These are phyloP conservation scores for Lomographa bimaculata DNA, from an alignment of 2,888 invertebrate genomes.

Conservation along the genomic window DNA sequence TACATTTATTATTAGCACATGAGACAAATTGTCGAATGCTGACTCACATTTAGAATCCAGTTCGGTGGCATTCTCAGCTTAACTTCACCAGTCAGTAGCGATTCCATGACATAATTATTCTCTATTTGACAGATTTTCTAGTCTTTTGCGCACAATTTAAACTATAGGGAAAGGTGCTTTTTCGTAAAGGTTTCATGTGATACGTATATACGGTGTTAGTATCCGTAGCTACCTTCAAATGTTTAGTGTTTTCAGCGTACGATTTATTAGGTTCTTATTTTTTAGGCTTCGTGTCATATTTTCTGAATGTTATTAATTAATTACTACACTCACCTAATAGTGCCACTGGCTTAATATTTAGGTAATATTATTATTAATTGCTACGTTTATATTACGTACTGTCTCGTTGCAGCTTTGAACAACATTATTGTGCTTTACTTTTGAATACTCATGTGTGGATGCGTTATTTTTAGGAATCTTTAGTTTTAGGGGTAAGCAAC, in stretches of 20 bases:
- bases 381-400: constrained; percentile 50
- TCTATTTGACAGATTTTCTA: constrained; percentile 70
- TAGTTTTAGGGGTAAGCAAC: constrained; percentile 30
- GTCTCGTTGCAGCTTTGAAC: constrained; percentile 81
- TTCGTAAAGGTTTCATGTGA: constrained; percentile 72
- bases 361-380: constrained; percentile 54
- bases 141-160: constrained; percentile 79
- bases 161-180: constrained; percentile 71
- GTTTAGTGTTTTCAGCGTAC: constrained; percentile 52
- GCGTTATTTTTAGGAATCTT: constrained; percentile 60
- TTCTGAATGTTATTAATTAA: constrained; percentile 47
- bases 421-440: constrained; percentile 79
- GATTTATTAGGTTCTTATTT: constrained; percentile 51
- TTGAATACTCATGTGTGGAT: constrained; percentile 82
- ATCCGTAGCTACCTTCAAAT: constrained; percentile 52
- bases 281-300: constrained; percentile 80
- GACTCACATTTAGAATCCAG: constrained; percentile 2
- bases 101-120: constrained; percentile 67
- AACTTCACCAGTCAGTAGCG: constrained; percentile 40
- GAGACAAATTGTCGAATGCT: not conserved
- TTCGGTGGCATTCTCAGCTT: constrained; percentile 9
- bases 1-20: constrained; percentile 1
- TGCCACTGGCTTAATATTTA: constrained; percentile 76
- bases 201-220: constrained; percentile 57
- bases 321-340: constrained; percentile 68